Conservation (phyloP, 2,888 invertebrate genomes). For the Leucophenga montana region DNA sequence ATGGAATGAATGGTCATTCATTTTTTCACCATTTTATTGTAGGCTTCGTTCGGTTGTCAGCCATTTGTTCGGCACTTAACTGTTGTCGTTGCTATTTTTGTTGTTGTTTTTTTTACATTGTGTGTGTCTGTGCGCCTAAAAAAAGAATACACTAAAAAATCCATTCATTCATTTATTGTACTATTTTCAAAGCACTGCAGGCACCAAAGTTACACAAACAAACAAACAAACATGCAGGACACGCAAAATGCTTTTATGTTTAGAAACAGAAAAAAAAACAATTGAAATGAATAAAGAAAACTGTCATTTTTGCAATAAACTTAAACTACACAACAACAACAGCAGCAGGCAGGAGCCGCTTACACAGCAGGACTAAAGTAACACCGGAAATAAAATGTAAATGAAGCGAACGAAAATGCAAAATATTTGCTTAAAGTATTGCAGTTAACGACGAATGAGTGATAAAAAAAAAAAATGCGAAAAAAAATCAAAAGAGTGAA, state of each 20-base stretch:
- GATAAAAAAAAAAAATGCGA: neutral
- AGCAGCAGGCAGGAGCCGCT: neutral
- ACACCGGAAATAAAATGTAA: slow-evolving; percentile 20
- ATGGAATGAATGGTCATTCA: neutral
- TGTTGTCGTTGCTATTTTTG: neutral
- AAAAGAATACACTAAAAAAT: slow-evolving; percentile 5
- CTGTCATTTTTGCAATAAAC: slow-evolving; percentile 21
- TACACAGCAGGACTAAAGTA: neutral
- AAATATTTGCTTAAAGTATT: slow-evolving; percentile 25
- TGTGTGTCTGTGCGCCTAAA: slow-evolving; percentile 1
- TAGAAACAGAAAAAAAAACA: slow-evolving; percentile 10
- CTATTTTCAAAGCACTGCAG: slow-evolving; percentile 9
- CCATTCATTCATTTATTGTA: neutral
- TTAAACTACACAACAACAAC: neutral
- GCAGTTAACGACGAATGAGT: neutral
- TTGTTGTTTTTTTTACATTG: no score
- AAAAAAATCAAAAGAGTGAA: neutral
- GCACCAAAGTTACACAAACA: slow-evolving; percentile 18
- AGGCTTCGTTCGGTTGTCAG: slow-evolving; percentile 23
- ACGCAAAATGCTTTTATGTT: slow-evolving; percentile 6
- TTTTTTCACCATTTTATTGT: slow-evolving; percentile 20
- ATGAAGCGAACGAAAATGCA: slow-evolving; percentile 24
- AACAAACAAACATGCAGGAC: slow-evolving; percentile 5
- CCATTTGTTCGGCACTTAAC: slow-evolving; percentile 28
- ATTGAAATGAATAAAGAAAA: slow-evolving; percentile 5